Percentiles rank a stretch among this genome's conserved stretches.
These are phyloP conservation scores for Pyrgus malvae DNA, from an alignment of 2,888 invertebrate species.

Conservation along the genomic window DNA sequence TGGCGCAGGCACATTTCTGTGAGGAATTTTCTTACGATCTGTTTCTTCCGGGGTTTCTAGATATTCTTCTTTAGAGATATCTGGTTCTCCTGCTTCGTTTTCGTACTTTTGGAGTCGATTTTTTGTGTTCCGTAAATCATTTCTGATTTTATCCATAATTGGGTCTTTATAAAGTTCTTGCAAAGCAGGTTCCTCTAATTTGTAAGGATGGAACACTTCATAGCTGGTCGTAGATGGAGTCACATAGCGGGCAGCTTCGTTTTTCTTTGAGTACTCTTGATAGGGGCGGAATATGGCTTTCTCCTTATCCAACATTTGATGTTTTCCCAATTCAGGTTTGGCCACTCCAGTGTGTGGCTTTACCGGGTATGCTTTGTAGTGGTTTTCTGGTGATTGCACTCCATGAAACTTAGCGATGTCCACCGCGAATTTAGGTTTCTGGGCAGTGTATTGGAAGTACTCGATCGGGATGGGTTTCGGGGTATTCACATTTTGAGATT, in stretches of 20 bases:
- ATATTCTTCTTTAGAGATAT: conserved; percentile 62
- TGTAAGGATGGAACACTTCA: conserved; percentile 71
- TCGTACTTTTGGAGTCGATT: conserved; percentile 60
- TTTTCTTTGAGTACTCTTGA: conserved; percentile 52
- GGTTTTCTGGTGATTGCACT: conserved; percentile 58
- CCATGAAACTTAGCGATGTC: conserved; percentile 67
- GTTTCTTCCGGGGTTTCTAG: conserved; percentile 62
- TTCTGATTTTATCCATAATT: conserved; percentile 57
- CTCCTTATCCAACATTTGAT: conserved; percentile 51
- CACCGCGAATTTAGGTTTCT: conserved; percentile 67
- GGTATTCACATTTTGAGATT: conserved; percentile 18
- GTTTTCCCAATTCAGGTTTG: conserved; percentile 59
- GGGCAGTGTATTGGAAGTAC: conserved; percentile 67
- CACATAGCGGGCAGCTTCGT: conserved; percentile 41
- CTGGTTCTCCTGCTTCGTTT: conserved; percentile 56
- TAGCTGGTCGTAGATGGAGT: conserved; percentile 56
- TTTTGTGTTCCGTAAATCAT: conserved; percentile 57
- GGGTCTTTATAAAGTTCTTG: conserved; percentile 64
- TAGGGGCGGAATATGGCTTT: conserved; percentile 49
- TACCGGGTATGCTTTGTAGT: conserved; percentile 60
- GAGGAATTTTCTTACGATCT: conserved; percentile 58
- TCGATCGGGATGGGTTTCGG: conserved; percentile 51
- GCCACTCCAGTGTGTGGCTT: conserved; percentile 52
- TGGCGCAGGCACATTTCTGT: conserved; percentile 56
- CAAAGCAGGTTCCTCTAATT: conserved; percentile 63